Evolutionary conservation across 2,113 vertebrate genomes (phyloP), one percentile per base, ranked within the genome.

Genomic region (Pristiophorus japonicus): DNA sequence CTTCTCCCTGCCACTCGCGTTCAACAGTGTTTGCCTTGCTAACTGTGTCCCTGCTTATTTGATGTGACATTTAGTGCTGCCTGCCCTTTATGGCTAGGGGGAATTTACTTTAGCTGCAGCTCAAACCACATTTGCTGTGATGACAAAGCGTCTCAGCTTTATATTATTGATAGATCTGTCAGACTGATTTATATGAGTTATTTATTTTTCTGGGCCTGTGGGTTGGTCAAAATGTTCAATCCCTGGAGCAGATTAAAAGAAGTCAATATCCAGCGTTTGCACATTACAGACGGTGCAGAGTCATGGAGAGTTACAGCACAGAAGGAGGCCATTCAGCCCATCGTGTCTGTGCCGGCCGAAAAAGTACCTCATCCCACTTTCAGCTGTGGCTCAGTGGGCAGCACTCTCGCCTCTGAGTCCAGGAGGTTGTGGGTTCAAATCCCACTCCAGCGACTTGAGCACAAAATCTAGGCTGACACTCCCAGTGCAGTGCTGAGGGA

Each of bases 61-160:
- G 90, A 93, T 93, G 62, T 93, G 90, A 93, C 90, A 42, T 93
- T 93, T 93, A 93, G 59, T 63, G 88, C 88, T 63, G 55, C 22
- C 12, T 91, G 59, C 18, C 62, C 18, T 92, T 65, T 66, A 38
- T 18, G n/a, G 65, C 59, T 30, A 38, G 34, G 14, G 30, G 51
- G 88, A 62, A n/a, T n/a, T 51, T 3, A 62, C 51, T n/a, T 38
- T 22, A 24, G 34, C 42, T 65, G 62, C 65, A 65, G 18, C 34
- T 65, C 18, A 18, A 93, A n/a, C 38, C 18, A 45, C 62, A 93
- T 65, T 93, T 42, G 90, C 34, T 24, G 62, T 42, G 18, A 65
- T 93, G 38, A 8, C n/a, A 66, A 66, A 45, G 91, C 66, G 62
- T 42, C 20, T 24, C 91, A 94, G 62, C 20, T 66, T 67, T 94